Conservation (phyloP, 2,113 vertebrate species). For the Toxotes chatareus region DNA sequence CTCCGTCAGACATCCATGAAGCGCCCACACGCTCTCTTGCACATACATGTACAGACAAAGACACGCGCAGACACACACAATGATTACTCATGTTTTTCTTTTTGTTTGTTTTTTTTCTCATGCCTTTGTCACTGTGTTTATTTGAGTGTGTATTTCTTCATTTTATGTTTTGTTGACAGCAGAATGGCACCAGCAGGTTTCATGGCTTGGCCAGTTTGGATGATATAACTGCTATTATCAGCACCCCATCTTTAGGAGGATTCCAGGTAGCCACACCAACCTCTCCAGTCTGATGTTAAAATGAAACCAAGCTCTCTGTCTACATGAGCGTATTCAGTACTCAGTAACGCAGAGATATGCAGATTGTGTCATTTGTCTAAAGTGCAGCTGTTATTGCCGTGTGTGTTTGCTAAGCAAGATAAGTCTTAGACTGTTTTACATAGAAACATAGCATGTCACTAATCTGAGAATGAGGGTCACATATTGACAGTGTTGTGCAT, state of each 20-base stretch:
- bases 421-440: slow-evolving; percentile 19
- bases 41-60: background rate
- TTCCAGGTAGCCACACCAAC: slow-evolving; percentile 88
- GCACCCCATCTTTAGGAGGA: slow-evolving; percentile 88
- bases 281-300: slow-evolving; percentile 49
- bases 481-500: slow-evolving; percentile 29
- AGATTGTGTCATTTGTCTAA: slow-evolving; percentile 4
- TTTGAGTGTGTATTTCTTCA: slow-evolving; percentile 66
- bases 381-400: background rate
- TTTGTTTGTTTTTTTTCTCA: slow-evolving; percentile 28
- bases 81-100: slow-evolving; percentile 36
- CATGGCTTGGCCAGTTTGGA: slow-evolving; percentile 87
- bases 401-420: slow-evolving; percentile 13
- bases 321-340: background rate
- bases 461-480: background rate
- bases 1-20: slow-evolving; percentile 39
- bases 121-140: slow-evolving; percentile 50
- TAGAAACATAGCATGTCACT: slow-evolving; percentile 6
- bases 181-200: slow-evolving; percentile 85
- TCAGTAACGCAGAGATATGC: slow-evolving; percentile 4
- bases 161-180: slow-evolving; percentile 82
- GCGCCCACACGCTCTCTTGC: background rate
- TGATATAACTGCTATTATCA: slow-evolving; percentile 87
- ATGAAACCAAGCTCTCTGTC: slow-evolving; percentile 4
- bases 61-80: background rate